Evolutionary conservation across 2,113 vertebrate species (phyloP), one percentile per base, ranked within the genome.

Genomic region (Chunga burmeisteri): DNA sequence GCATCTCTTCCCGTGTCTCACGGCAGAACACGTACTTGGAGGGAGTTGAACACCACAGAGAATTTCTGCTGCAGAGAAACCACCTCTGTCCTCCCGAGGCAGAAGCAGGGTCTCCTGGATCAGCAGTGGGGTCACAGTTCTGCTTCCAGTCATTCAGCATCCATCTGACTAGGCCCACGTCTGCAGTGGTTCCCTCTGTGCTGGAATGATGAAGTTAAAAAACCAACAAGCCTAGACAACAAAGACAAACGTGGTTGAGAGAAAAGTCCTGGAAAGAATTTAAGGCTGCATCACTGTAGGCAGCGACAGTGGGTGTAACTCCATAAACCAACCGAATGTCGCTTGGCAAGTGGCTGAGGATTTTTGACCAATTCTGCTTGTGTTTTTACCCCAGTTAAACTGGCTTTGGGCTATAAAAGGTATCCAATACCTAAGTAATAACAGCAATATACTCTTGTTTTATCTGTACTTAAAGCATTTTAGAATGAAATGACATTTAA

Each of bases 271-370:
- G 70, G 56, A 3, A 27, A 12, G 36, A 14, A 34, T 13, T 30
- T 5, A 42, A 53, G 27, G 46, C 16, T n/a, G 52, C 2, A 3
- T 49, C 13, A 2, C 13, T 22, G 30, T 4, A 16, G 67, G 67
- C 13, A 13, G 14, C 25, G 5, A 4, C 8, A 5, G 9, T 0
- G 10, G 4, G 0, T 17, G 13, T 4, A 10, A 23, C 8, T 55
- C 46, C 5, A 2, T 16, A 32, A 53, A 13, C 15, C 6, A 2
- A 32, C 9, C 20, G 4, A 52, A 66, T 44, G 14, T 32, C 10
- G 6, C 46, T 67, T 74, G 3, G 27, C 7, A 18, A 27, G 22
- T 13, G 29, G 22, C 18, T 34, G 38, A 59, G 22, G 7, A 8
- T 27, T 82, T 62, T 13, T 6, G 25, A 10, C 42, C 29, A 26